Conservation (phyloP, 2,797 vertebrate species). For the Lithobates sylvaticus region DNA sequence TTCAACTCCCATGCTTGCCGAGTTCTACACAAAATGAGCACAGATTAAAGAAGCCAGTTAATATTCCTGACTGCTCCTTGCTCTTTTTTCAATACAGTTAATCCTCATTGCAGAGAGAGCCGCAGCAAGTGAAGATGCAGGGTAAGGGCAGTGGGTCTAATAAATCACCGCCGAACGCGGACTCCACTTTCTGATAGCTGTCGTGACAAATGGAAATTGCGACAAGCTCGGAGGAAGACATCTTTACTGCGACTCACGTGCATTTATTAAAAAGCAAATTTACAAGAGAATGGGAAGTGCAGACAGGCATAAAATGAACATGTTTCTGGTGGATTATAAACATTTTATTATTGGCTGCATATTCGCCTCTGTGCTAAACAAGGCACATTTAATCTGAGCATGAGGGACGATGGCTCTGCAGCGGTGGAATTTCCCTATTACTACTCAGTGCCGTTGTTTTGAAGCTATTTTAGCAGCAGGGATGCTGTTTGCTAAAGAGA, state of each 20-base stretch:
- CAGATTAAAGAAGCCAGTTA: constrained; percentile 62
- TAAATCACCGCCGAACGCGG: constrained; percentile 38
- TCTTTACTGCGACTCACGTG: constrained; percentile 24
- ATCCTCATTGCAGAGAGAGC: constrained; percentile 50
- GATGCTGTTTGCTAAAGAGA: neutral
- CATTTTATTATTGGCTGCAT: constrained; percentile 23
- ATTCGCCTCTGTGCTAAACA: constrained; percentile 19
- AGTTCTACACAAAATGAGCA: constrained; percentile 56
- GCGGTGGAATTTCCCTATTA: neutral
- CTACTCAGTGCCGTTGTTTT: neutral
- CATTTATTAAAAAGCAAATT: constrained; percentile 31
- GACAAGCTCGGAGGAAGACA: neutral
- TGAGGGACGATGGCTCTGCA: neutral
- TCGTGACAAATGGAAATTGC: constrained; percentile 39
- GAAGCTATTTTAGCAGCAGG: neutral
- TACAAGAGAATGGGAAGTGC: constrained; percentile 10
- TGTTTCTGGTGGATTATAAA: constrained; percentile 25
- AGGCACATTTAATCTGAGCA: constrained; percentile 16
- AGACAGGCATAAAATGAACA: constrained; percentile 41
- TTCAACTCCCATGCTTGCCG: constrained; percentile 30
- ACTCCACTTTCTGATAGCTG: constrained; percentile 8
- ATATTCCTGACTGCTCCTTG: constrained; percentile 59
- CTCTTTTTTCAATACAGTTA: constrained; percentile 56
- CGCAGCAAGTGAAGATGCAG: constrained; percentile 26
- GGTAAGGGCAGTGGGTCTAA: constrained; percentile 14